Base-by-base conservation (phyloP, 1,140 invertebrate species). In the Mycetomoellerius zeteki region DNA sequence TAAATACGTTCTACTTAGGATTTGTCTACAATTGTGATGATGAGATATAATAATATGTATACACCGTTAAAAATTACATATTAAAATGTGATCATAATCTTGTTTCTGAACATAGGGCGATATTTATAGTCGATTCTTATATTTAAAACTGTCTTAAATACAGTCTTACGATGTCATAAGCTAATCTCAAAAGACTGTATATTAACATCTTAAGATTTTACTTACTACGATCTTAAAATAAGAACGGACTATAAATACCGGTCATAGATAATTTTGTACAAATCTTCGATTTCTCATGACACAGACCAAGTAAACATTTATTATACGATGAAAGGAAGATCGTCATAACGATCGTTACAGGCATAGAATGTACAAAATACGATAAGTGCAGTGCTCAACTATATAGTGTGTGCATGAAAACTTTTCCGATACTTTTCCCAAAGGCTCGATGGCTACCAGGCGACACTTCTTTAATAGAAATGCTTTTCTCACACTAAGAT, bases 361-460 rank as follows among this genome's bases (percentile, higher is more conserved):
- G 14, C 14, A 67, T 86, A 69, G 75, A 60, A 30, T 81, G 50
- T 86, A 86, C 65, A 88, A 86, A 72, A 43, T 81, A 86, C 62
- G n/a, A 72, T 88, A 88, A 86, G 73, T 62, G 64, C 62, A 81
- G 80, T 86, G 75, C 86, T 86, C 60, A 87, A 78, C 75, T 72
- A 80, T n/a, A 21, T 75, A 69, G 62, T 64, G 27, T 52, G 24
- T 56, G 56, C 86, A 90, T 72, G 21, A 24, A 47, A 65, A 56
- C 33, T 78, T 87, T 81, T 86, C 62, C 77, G 30, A 37, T 81
- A 47, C 10, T 62, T 84, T 84, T 67, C 54, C 12, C 65, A 77
- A 80, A 64, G 85, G 77, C 85, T 86, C 67, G 84, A 90, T 92
- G 86, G 86, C 90, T 90, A 90, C 87, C 85, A 54, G 54, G 85